Conservation (phyloP, 2,888 invertebrate species). For the Digitonthophagus gazella region DNA sequence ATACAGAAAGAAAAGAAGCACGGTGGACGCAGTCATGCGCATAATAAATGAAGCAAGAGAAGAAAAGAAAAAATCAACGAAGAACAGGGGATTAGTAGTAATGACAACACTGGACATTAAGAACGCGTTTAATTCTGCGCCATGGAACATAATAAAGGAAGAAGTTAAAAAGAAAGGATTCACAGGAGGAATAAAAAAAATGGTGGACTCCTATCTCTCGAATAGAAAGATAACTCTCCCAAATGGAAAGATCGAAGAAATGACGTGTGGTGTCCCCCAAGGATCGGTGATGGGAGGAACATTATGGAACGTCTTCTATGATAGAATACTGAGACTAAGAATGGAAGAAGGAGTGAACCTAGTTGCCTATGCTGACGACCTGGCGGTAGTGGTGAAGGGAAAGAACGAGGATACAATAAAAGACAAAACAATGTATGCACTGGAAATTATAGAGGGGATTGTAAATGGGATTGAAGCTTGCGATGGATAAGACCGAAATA, state of each 20-base stretch:
- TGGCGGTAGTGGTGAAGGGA: no score
- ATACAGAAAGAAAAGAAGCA: background rate
- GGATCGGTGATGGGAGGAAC: no score
- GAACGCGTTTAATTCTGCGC: slow-evolving; percentile 4
- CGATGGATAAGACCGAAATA: no score
- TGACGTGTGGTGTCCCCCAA: slow-evolving; percentile 11
- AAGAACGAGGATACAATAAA: no score
- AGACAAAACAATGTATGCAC: no score
- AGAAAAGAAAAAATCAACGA: background rate
- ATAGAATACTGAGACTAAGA: no score
- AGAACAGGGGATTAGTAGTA: background rate
- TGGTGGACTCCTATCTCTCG: background rate
- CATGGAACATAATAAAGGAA: background rate
- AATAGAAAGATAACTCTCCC: background rate
- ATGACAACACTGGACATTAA: slow-evolving; percentile 6
- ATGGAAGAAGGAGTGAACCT: no score
- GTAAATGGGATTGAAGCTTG: no score
- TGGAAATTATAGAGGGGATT: no score
- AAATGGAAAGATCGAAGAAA: background rate
- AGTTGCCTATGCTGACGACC: no score
- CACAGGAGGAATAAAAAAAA: background rate
- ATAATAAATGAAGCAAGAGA: background rate
- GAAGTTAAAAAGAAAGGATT: background rate
- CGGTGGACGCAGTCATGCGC: background rate
- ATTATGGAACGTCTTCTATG: no score